Conservation (phyloP, 2,888 invertebrate genomes). For the Ischnura elegans region DNA sequence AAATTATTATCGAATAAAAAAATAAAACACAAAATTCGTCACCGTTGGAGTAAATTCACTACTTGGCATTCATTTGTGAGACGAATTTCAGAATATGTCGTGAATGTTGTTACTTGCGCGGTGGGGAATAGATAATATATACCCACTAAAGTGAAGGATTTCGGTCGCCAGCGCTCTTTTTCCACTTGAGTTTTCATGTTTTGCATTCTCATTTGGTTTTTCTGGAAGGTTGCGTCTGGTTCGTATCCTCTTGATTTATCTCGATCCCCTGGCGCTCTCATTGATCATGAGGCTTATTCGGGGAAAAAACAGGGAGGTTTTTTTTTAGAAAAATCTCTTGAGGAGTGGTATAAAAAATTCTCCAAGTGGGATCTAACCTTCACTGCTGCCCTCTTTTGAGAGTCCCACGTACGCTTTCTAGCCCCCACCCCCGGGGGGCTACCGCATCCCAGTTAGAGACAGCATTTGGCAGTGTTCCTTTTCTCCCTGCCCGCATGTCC, state of each 20-base stretch:
- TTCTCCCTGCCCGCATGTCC: background rate
- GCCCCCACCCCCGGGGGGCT: background rate
- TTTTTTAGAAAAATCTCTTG: background rate
- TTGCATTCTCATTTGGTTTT: background rate
- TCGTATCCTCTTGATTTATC: background rate
- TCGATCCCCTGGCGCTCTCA: background rate
- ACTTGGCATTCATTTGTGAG: too few relatives aligned
- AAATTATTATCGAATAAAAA: too few relatives aligned
- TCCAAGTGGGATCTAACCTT: background rate
- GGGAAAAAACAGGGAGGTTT: background rate
- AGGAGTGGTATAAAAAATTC: background rate
- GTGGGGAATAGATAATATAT: too few relatives aligned
- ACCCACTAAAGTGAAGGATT: too few relatives aligned
- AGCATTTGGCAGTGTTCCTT: background rate
- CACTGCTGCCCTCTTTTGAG: background rate
- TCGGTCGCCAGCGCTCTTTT: too few relatives aligned
- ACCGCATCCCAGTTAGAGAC: background rate
- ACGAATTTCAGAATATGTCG: too few relatives aligned
- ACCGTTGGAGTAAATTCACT: too few relatives aligned
- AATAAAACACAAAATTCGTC: too few relatives aligned
- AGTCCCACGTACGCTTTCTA: background rate
- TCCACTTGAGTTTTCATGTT: too few relatives aligned
- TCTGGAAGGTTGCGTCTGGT: background rate
- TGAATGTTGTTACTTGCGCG: too few relatives aligned
- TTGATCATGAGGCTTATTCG: background rate